These are phyloP conservation scores for Dryadula phaetusa DNA, from an alignment of 2,888 invertebrate species.

Conservation along the genomic window DNA sequence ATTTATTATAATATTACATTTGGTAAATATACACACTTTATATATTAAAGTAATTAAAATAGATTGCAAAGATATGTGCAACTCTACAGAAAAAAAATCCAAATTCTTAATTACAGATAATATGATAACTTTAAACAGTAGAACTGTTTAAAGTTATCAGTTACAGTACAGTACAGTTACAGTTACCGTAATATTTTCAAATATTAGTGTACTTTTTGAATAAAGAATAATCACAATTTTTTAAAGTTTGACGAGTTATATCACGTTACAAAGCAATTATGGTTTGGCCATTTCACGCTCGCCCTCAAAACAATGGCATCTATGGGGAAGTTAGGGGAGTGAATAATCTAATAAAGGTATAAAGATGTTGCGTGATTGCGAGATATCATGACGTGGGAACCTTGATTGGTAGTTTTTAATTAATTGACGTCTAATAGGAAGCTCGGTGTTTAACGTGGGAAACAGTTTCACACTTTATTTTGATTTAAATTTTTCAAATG, in stretches of 20 bases:
- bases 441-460: conserved; percentile 69
- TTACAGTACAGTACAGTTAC: too few relatives aligned
- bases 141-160: too few relatives aligned
- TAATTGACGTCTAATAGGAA: conserved; percentile 71
- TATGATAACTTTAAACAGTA: too few relatives aligned
- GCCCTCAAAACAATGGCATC: conserved; percentile 77
- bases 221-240: conserved; percentile 5
- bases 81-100: too few relatives aligned
- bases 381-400: conserved; percentile 80
- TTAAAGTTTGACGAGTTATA: conserved; percentile 47
- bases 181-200: neutral
- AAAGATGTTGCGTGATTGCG: conserved; percentile 84
- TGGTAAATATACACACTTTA: too few relatives aligned
- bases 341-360: conserved; percentile 74
- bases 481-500: conserved; percentile 36
- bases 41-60: too few relatives aligned
- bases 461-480: conserved; percentile 47
- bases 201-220: neutral
- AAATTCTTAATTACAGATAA: too few relatives aligned
- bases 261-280: conserved; percentile 59
- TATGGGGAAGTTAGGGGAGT: conserved; percentile 53
- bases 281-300: conserved; percentile 76
- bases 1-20: too few relatives aligned
- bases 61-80: too few relatives aligned
- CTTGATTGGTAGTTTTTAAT: conserved; percentile 78